Base-by-base conservation (phyloP, 2,797 vertebrate genomes). In the Percopsis omiscomaycus region DNA sequence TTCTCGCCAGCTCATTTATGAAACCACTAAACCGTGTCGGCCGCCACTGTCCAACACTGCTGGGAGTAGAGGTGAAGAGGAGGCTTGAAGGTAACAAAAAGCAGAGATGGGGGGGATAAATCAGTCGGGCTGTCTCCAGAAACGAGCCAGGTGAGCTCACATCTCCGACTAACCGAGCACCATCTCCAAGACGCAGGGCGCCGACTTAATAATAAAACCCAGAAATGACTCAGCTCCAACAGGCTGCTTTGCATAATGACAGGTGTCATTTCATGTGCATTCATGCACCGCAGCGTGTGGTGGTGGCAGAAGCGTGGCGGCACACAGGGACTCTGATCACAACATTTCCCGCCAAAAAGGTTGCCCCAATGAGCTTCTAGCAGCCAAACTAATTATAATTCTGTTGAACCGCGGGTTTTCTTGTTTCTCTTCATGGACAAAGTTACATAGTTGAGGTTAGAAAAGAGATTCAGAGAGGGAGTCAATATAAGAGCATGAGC, bases 161-260 rank as follows among this genome's bases (percentile, higher is more conserved):
- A 42, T 69, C 53, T 51, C 16, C 0, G 53, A 61, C 57, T 62
- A 75, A 77, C 71, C 51, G 4, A 77, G 71, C 73, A 83, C 3
- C 5, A 0, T 5, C 58, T 59, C 53, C 29, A 16, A 60, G 28
- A 51, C 49, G 56, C 64, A 59, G 51, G 72, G 56, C 8, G 16
- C 27, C 52, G 53, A 59, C 61, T 13, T 32, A 56, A 55, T 57
- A 37, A 16, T 27, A 29, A 56, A 52, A 49, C 28, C 49, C 22
- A 22, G 37, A 47, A 67, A 22, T 32, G 48, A 61, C 15, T 3
- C 16, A 45, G 55, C 63, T 45, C 55, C 56, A 12, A 55, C 58
- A 71, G 63, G 45, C 53, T 61, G 51, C 28, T 64, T 73, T 55
- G 30, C 46, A 49, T 16, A 9, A 28, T 9, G 6, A 15, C 50